These are phyloP conservation scores for Lasiurus cinereus DNA, from an alignment of 2,113 vertebrate genomes.

Conservation along the genomic window DNA sequence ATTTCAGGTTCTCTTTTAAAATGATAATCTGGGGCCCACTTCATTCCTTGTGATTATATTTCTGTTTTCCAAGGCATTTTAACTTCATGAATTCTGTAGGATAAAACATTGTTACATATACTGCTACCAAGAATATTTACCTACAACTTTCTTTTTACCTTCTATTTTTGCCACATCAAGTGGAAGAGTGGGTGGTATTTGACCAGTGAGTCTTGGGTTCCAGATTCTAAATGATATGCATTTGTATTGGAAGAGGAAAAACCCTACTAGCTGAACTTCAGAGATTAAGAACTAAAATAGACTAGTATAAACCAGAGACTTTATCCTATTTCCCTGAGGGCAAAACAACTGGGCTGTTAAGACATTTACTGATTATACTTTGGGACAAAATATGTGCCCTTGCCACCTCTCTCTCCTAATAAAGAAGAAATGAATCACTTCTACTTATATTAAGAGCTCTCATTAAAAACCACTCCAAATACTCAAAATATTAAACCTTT, in stretches of 20 bases:
- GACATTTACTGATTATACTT: not conserved
- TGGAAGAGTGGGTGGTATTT: not conserved
- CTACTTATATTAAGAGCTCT: not conserved
- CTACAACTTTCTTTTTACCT: not conserved
- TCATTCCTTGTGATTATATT: not conserved
- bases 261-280: not conserved
- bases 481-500: not conserved
- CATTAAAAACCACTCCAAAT: not conserved
- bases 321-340: not conserved
- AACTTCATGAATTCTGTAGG: not conserved
- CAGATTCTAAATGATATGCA: not conserved
- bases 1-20: not conserved
- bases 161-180: not conserved
- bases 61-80: not conserved
- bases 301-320: not conserved
- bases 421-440: not conserved
- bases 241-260: slow-evolving; percentile 1
- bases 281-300: not conserved
- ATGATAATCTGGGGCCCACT: not conserved
- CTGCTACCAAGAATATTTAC: not conserved
- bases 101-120: not conserved
- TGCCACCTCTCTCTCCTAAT: not conserved
- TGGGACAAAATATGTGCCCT: not conserved
- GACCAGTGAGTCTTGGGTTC: not conserved
- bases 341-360: not conserved